Percentiles rank a stretch among this genome's conserved stretches.
These are phyloP conservation scores for Carettochelys insculpta DNA, from an alignment of 2,113 vertebrate genomes.

Conservation along the genomic window DNA sequence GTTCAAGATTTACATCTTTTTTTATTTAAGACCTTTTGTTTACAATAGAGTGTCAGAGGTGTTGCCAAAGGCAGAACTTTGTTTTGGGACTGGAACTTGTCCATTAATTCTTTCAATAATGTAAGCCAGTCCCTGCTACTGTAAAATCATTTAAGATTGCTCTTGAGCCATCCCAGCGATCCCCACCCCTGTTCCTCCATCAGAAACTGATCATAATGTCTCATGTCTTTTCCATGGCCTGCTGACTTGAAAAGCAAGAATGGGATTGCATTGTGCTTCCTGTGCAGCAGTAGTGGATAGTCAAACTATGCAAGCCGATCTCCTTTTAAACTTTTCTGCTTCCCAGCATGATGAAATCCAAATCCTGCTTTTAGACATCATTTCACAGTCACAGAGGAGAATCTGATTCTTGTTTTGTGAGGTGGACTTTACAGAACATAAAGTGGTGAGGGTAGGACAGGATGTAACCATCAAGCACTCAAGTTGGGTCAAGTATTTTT, in stretches of 20 bases:
- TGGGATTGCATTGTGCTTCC: background rate
- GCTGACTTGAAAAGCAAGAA: background rate
- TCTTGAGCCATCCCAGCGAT: background rate
- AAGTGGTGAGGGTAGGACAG: background rate
- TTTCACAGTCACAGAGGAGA: background rate
- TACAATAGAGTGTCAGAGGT: background rate
- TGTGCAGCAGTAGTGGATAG: rapidly evolving
- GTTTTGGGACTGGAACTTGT: conserved; percentile 9
- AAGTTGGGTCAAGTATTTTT: background rate
- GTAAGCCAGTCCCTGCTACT: background rate
- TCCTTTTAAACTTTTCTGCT: background rate
- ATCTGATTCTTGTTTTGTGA: rapidly evolving
- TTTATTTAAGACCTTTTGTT: background rate
- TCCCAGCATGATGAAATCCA: background rate
- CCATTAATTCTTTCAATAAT: conserved; percentile 4
- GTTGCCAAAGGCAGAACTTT: conserved; percentile 1
- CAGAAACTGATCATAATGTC: no score
- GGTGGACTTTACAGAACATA: background rate
- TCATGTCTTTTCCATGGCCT: background rate
- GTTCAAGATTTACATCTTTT: rapidly evolving
- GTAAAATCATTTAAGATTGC: background rate
- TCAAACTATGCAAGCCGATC: no score
- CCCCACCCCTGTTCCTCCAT: background rate
- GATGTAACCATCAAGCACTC: background rate
- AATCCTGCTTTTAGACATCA: background rate